phyloP scores from a whole-genome alignment of 2,113 vertebrate species.

The Chascanopsetta lugubris region DNA sequence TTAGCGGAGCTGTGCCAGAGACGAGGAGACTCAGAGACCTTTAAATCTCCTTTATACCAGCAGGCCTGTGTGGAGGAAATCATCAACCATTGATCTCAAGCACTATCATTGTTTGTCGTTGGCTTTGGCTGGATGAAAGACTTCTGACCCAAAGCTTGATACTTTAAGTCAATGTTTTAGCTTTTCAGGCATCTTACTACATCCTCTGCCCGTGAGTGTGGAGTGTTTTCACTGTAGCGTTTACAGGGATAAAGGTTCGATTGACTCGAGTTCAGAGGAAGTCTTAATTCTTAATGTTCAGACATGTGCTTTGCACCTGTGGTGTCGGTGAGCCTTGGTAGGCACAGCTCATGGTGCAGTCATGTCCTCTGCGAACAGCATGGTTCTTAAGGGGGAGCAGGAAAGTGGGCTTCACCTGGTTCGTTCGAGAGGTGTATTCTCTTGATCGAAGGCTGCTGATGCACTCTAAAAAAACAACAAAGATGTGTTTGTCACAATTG shows the following conservation, averaged over 20 bases:
- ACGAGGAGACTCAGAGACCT: slow-evolving; percentile 63
- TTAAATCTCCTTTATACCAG: slow-evolving; percentile 58
- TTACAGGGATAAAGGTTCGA: no score
- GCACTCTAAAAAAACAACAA: slow-evolving; percentile 21
- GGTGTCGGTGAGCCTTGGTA: slow-evolving; percentile 69
- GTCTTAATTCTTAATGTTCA: no score
- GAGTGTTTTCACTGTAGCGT: no score
- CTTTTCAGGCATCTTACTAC: no score
- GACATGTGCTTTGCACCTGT: slow-evolving; percentile 14
- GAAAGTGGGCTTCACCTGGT: slow-evolving; percentile 69
- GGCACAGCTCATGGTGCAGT: slow-evolving; percentile 76
- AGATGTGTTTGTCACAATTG: neutral
- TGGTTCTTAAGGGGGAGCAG: slow-evolving; percentile 69
- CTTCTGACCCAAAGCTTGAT: no score
- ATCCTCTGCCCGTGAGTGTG: no score
- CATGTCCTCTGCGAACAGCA: slow-evolving; percentile 38
- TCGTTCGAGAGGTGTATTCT: slow-evolving; percentile 45
- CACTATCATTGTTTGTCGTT: no score
- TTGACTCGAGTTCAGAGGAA: no score
- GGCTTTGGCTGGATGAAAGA: no score
- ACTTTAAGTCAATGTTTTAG: no score
- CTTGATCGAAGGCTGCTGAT: slow-evolving; percentile 49
- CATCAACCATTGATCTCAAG: neutral
- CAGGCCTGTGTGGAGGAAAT: slow-evolving; percentile 34
- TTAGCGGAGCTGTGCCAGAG: slow-evolving; percentile 71